phyloP scores from a whole-genome alignment of 1,140 invertebrate species.

The Condylostylus longicornis region DNA sequence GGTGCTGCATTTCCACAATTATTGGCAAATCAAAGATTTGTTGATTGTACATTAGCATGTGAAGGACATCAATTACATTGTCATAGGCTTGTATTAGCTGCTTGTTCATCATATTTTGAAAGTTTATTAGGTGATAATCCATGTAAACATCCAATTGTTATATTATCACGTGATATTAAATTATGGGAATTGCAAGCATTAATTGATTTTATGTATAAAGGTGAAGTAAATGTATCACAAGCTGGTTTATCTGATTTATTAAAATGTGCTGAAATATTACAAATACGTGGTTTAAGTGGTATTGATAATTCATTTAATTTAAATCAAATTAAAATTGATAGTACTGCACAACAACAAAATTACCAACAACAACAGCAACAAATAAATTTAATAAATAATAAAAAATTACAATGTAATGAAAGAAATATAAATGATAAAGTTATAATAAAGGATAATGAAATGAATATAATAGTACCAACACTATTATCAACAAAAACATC shows the following conservation, averaged over 20 bases:
- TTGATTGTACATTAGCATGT: slow-evolving; percentile 77
- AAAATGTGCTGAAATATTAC: slow-evolving; percentile 64
- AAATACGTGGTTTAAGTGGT: slow-evolving; percentile 47
- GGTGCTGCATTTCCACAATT: slow-evolving; percentile 38
- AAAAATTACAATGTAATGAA: too few species aligned
- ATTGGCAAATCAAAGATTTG: slow-evolving; percentile 68
- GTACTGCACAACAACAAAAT: slow-evolving; percentile 21
- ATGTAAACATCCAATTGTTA: slow-evolving; percentile 71
- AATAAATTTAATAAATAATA: too few species aligned
- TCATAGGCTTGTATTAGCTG: slow-evolving; percentile 71
- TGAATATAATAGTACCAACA: slow-evolving; percentile 9
- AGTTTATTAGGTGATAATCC: slow-evolving; percentile 64
- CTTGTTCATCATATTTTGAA: slow-evolving; percentile 71
- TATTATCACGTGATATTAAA: slow-evolving; percentile 51
- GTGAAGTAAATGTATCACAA: slow-evolving; percentile 71
- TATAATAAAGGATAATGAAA: too few species aligned
- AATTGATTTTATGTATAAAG: slow-evolving; percentile 78
- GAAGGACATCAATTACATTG: slow-evolving; percentile 75
- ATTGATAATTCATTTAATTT: slow-evolving; percentile 33
- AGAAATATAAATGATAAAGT: not conserved
- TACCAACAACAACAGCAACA: slow-evolving; percentile 14
- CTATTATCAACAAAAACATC: slow-evolving; percentile 6
- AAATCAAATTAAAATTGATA: slow-evolving; percentile 23
- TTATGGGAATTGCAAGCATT: slow-evolving; percentile 65
- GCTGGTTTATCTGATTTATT: slow-evolving; percentile 62